Evolutionary conservation across 1,140 invertebrate species (phyloP), one percentile per base, ranked within the genome.

Genomic region (Gryon sp.): DNA sequence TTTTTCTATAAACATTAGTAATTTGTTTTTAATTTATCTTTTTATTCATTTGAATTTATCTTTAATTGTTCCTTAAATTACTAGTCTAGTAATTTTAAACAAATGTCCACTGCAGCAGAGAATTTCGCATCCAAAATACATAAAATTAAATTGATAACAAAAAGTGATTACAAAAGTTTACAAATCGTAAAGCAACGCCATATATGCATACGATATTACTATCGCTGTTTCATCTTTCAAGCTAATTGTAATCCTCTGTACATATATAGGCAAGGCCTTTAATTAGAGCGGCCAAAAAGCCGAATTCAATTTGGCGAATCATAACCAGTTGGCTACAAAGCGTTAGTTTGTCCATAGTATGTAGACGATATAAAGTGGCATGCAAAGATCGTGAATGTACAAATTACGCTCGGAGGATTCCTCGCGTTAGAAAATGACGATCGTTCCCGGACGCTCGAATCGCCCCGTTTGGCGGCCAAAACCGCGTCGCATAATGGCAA

Each of bases 401-500:
- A 48, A 77, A 77, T 77, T 52, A 50, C 66, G 55, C 65, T 66
- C 57, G 48, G 40, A 70, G 74, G 78, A 76, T 75, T 79, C 73
- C 73, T 48, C 48, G 66, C 50, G 76, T 76, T 77, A 74, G 81
- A 82, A 82, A 84, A 84, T 82, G 81, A 81, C 77, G 81, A 80
- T 81, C 82, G 82, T 85, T 82, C 76, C 62, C n/a, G n/a, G 57
- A 70, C 46, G 74, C 41, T 48, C 45, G 79, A 65, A 86, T 84
- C 73, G 85, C 66, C 76, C 85, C 81, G 84, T 86, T 84, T 68
- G 83, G 76, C 76, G 82, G 76, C 76, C 83, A 84, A 88, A 88
- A 87, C 81, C 86, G 79, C 85, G 85, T 84, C 76, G 83, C 82
- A 84, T 89, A 89, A 89, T 88, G 84, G 88, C 83, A 88, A 89